Conservation (phyloP, 2,888 invertebrate species). For the Troides oblongomaculatus region DNA sequence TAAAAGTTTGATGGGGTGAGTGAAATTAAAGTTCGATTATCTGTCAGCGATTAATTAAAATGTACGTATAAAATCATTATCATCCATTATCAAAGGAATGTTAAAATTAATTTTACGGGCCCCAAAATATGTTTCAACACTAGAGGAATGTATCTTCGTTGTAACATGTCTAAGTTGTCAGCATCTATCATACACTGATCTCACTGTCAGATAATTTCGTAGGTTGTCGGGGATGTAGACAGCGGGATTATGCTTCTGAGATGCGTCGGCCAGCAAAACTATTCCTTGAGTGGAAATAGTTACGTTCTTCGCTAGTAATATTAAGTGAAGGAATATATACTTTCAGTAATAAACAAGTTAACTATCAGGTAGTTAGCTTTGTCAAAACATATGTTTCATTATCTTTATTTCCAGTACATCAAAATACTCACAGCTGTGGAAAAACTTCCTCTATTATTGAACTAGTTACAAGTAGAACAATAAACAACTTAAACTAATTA, state of each 20-base stretch:
- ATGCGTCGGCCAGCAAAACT: conserved; percentile 11
- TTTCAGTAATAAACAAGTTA: not conserved
- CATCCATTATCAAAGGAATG: not conserved
- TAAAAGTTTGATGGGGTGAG: no score
- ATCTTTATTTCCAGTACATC: no score
- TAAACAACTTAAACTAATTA: no score
- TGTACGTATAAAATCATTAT: not conserved
- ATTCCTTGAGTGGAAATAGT: conserved; percentile 8
- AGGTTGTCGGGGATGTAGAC: conserved; percentile 25
- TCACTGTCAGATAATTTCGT: conserved; percentile 30
- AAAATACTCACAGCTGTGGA: no score
- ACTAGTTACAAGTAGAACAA: no score
- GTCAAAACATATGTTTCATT: not conserved
- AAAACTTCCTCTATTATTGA: no score
- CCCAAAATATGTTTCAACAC: conserved; percentile 16
- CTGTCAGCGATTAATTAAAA: no score
- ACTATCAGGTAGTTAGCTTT: not conserved
- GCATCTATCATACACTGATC: conserved; percentile 31
- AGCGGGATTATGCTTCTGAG: conserved; percentile 19
- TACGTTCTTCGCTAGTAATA: not conserved
- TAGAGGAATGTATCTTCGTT: conserved; percentile 24
- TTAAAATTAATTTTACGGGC: conserved; percentile 17
- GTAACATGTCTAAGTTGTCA: conserved; percentile 29
- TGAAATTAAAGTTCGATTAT: no score
- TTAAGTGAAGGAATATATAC: not conserved